Base-by-base conservation (phyloP, 2,797 vertebrate species). In the Phataginus tetradactyla region DNA sequence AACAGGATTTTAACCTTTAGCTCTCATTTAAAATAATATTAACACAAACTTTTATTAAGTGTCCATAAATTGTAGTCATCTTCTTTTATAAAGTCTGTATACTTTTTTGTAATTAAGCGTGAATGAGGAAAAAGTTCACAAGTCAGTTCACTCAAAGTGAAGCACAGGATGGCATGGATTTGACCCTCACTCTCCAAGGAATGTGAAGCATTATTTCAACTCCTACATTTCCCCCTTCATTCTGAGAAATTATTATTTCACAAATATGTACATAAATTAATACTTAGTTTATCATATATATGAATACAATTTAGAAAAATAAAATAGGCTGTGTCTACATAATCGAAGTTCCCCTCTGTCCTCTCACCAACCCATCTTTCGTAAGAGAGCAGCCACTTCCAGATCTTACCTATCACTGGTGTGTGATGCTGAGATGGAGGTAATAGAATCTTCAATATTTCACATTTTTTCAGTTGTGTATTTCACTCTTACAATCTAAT, bases 181-280 rank as follows among this genome's bases (percentile, higher is more conserved):
- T 90, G 84, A 53, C 23, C 49, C 10, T 79, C 49, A 85, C 9
- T 69, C 23, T 72, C 32, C 74, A 49, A 21, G 85, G 64, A 55
- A 27, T 11, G 72, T 32, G 29, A 10, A 69, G 15, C 4, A 66
- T 83, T 72, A 45, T 81, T 13, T 64, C 79, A 69, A 8, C 20
- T 63, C 57, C 12, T 15, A 20, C 49, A 7, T 45, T 93, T 94
- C 10, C 68, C 4, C 87, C 25, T 55, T 89, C 21, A 57, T 86
- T 94, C 69, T 87, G 57, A 95, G 39, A 96, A 92, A 94, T 75
- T 1, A 39, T 66, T 71, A 90, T 77, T 94, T 72, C 80, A 95
- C 27, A 51, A 13, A 39, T n/a, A 37, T 45, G 14, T 5, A 77
- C 84, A 95, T 25, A 74, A 87, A 78, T 78, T 61, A 68, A 68